phyloP scores from a whole-genome alignment of 1,140 invertebrate species.

The Drosophila kurseongensis region DNA sequence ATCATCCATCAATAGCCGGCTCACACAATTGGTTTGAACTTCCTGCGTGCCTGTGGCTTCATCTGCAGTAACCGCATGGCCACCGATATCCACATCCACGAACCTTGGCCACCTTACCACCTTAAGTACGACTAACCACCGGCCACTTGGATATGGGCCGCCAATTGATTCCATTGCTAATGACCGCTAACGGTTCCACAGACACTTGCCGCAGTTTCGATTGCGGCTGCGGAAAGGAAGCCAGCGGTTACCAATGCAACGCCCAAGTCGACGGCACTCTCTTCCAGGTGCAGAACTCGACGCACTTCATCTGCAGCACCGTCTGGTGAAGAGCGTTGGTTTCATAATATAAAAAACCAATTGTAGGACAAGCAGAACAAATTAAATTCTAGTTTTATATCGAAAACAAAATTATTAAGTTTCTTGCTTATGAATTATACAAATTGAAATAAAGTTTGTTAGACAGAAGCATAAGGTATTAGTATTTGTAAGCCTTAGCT shows the following conservation, averaged over 20 bases:
- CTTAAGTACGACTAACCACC: conserved; percentile 24
- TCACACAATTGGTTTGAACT: conserved; percentile 64
- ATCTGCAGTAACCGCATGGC: conserved; percentile 13
- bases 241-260: conserved; percentile 67
- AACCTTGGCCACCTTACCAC: conserved; percentile 4
- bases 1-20: conserved; percentile 24
- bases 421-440: too few relatives aligned
- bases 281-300: conserved; percentile 29
- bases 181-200: conserved; percentile 74
- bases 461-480: too few relatives aligned
- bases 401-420: too few relatives aligned
- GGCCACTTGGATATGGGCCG: conserved; percentile 73
- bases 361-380: too few relatives aligned
- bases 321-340: background rate
- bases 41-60: conserved; percentile 58
- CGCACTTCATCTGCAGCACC: conserved; percentile 19
- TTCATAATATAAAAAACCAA: too few relatives aligned
- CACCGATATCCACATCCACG: conserved; percentile 11
- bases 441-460: too few relatives aligned
- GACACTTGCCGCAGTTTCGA: conserved; percentile 61
- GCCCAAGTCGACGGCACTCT: conserved; percentile 40
- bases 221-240: conserved; percentile 50
- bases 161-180: conserved; percentile 79
- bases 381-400: too few relatives aligned
- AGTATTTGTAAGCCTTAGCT: too few relatives aligned